These are phyloP conservation scores for Struthio camelus DNA, from an alignment of 2,113 vertebrate genomes.

Conservation along the genomic window DNA sequence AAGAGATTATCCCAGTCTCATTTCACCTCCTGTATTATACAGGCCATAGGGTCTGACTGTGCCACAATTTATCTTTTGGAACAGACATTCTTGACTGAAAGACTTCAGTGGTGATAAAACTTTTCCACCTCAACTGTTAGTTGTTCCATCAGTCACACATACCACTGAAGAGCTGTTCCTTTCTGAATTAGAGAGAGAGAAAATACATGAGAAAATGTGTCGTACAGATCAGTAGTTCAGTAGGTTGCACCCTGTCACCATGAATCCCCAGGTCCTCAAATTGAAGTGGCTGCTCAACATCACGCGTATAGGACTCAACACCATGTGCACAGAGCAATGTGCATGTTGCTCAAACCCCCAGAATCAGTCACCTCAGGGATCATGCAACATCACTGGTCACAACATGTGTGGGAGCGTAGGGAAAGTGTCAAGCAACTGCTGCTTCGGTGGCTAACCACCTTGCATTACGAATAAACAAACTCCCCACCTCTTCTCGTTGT, in stretches of 20 bases:
- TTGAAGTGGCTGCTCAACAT: neutral
- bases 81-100: neutral
- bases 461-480: neutral
- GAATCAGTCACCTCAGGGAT: neutral
- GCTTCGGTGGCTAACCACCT: neutral
- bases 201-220: neutral
- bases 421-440: neutral
- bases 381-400: neutral
- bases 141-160: neutral
- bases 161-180: neutral
- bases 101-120: neutral
- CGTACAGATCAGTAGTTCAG: neutral
- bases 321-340: too few relatives aligned
- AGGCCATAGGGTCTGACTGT: neutral
- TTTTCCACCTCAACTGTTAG: neutral
- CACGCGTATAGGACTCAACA: too few relatives aligned
- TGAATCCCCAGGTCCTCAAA: neutral
- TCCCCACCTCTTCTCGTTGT: neutral
- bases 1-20: neutral
- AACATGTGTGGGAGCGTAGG: neutral
- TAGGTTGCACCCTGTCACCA: fast-evolving
- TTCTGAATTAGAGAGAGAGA: neutral
- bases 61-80: neutral
- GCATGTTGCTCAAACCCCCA: neutral
- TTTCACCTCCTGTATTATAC: neutral